Base-by-base conservation (phyloP, 2,888 invertebrate species). In the Apomyelois bistriatella region DNA sequence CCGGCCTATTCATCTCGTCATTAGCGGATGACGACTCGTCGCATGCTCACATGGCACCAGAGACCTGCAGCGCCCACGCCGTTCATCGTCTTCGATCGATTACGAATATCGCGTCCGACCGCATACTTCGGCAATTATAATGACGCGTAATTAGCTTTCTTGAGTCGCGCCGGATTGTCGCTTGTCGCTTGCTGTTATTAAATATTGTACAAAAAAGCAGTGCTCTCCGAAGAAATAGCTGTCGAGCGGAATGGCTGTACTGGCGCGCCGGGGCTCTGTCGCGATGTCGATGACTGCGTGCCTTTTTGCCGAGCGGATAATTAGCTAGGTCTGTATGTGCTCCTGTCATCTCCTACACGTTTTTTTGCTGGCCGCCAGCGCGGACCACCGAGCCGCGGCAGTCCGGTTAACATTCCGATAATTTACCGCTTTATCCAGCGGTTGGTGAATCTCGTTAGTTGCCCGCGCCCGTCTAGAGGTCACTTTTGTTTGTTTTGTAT, bases 401-500 rank as follows among this genome's bases (percentile, higher is more conserved):
- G 73, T 70, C 68, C 74, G 75, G 68, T 72, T 74, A 76, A 80
- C 82, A 85, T 85, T 83, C 84, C 82, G 79, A 86, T 87, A 85
- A 85, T 88, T 87, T 89, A 90, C 88, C 87, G 88, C 88, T 88
- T 87, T 85, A 88, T 88, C 82, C 86, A 73, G 74, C 76, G 79
- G 77, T 84, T 87, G 78, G 87, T 88, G 87, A 85, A 89, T 88
- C 88, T 88, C 85, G 88, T 88, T 87, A 88, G 82, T 78, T 76
- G 79, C 78, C 74, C 77, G 79, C 74, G 80, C 74, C 82, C 81
- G 85, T 77, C 85, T 82, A 82, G 82, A 84, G 88, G 86, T 87
- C 85, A 85, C 68, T 90, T 82, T 86, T 90, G 87, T 90, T 90
- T 90, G 88, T 89, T 89, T 90, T 90, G 80, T 87, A 85, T 77